Evolutionary conservation across 1,140 invertebrate species (phyloP), one percentile per base, ranked within the genome.

Genomic region (Psilanteris sp.): DNA sequence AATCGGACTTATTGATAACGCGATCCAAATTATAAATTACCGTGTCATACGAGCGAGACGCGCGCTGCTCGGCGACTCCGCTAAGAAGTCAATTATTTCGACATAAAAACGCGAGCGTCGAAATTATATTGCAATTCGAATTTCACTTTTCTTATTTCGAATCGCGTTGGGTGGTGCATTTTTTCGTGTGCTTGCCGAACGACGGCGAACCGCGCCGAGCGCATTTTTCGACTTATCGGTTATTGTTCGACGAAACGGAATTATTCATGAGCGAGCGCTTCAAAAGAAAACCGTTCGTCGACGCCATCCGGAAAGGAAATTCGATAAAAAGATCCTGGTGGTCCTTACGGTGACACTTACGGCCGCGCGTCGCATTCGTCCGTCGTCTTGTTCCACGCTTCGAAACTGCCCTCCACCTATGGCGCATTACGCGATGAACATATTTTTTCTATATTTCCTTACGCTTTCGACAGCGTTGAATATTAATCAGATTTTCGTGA

Each of bases 191-290:
- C n/a, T n/a, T n/a, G n/a, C n/a, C n/a, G n/a, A n/a, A n/a, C n/a
- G n/a, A n/a, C n/a, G n/a, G n/a, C 48, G 32, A 37, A 54, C 48
- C 32, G 34, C 70, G 34, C 11, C 39, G 24, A 20, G 55, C 52
- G 64, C 55, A 74, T 67, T 82, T 81, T 68, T 57, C 67, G 73
- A 83, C 57, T 85, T 85, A 85, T 85, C 82, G 79, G 81, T 83
- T 85, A 85, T 87, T 83, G 81, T 68, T 41, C 68, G 77, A 62
- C 18, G 66, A 37, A 50, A 14, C 48, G 62, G 84, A 87, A 87
- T 87, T 81, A 87, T 86, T 86, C 83, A 87, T 86, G 83, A 85
- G 78, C 39, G 54, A 57, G 59, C 64, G 73, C 74, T 82, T 82
- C 68, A 76, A 80, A 79, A 77, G 80, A 77, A 77, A 79, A 81